phyloP scores from a whole-genome alignment of 2,113 vertebrate genomes.

The Halichoerus grypus region DNA sequence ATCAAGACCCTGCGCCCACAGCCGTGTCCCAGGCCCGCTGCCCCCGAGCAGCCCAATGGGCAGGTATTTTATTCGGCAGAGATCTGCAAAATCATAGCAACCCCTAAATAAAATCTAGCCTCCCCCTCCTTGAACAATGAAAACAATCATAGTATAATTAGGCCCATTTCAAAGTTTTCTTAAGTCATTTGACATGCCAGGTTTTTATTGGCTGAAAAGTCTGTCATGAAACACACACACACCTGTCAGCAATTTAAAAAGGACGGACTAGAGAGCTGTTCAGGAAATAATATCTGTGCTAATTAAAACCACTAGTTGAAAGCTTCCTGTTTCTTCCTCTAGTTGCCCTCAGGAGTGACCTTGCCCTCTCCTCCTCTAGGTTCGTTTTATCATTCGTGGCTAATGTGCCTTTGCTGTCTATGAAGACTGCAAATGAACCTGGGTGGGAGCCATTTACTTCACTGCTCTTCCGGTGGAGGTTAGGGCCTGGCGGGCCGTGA shows the following conservation, averaged over 20 bases:
- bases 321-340: conserved; percentile 96
- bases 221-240: conserved; percentile 92
- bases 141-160: conserved; percentile 89
- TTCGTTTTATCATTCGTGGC: conserved; percentile 83
- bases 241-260: conserved; percentile 99
- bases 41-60: conserved; percentile 51
- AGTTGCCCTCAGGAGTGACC: conserved; percentile 91
- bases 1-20: not conserved
- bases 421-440: conserved; percentile 21
- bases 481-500: not conserved
- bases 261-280: conserved; percentile 92
- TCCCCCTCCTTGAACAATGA: conserved; percentile 78
- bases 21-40: not conserved
- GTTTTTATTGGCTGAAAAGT: conserved; percentile 92
- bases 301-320: conserved; percentile 99
- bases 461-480: not conserved
- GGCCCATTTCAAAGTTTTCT: conserved; percentile 91
- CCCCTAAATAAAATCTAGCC: conserved; percentile 71
- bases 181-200: conserved; percentile 91
- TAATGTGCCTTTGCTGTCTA: conserved; percentile 76
- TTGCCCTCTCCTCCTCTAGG: conserved; percentile 80
- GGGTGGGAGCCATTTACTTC: conserved; percentile 13
- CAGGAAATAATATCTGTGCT: conserved; percentile 99
- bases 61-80: conserved; percentile 65
- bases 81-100: conserved; percentile 66